A percentile compares a stretch with the other conserved stretches of the same genome.
These are phyloP conservation scores for Paragorgia papillata DNA, from an alignment of 92 coral and sea anemone species.

Conservation along the genomic window DNA sequence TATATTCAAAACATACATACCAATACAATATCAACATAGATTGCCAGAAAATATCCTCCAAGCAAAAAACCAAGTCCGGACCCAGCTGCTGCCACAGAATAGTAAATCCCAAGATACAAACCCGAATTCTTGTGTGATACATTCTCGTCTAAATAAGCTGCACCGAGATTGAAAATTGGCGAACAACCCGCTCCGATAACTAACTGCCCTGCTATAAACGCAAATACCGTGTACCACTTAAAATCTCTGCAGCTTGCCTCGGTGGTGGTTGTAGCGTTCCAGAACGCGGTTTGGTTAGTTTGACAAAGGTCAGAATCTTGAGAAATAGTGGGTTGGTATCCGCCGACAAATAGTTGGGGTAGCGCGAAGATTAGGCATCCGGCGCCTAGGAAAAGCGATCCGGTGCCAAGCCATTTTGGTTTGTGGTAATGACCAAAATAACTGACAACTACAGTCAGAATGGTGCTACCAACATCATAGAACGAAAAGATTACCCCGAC, in stretches of 20 bases:
- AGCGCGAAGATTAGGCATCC: constrained; percentile 88
- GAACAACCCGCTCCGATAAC: constrained; percentile 94
- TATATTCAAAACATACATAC: constrained; percentile 6
- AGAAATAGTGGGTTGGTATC: constrained; percentile 60
- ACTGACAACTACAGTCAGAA: constrained; percentile 83
- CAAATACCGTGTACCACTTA: constrained; percentile 72
- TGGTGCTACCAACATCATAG: constrained; percentile 80
- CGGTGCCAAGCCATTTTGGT: constrained; percentile 93
- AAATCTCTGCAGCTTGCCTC: constrained; percentile 55
- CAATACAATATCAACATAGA: constrained; percentile 84
- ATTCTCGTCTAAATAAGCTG: constrained; percentile 83
- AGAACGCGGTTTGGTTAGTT: not conserved
- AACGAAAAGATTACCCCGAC: constrained; percentile 73
- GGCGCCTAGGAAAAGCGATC: constrained; percentile 75
- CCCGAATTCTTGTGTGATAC: constrained; percentile 82
- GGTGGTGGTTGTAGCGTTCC: not conserved
- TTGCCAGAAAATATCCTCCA: constrained; percentile 80
- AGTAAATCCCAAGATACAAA: constrained; percentile 76
- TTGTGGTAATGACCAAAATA: constrained; percentile 92
- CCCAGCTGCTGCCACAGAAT: constrained; percentile 73
- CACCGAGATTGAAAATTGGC: constrained; percentile 83
- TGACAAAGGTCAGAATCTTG: constrained; percentile 35
- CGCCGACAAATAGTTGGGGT: constrained; percentile 79
- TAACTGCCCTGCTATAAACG: constrained; percentile 77
- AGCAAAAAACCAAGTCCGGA: constrained; percentile 84